A percentile compares a stretch with the other conserved stretches of the same genome.
Evolutionary conservation across 2,797 vertebrate species (phyloP).

Genomic region (Hyperoplus lanceolatus): DNA sequence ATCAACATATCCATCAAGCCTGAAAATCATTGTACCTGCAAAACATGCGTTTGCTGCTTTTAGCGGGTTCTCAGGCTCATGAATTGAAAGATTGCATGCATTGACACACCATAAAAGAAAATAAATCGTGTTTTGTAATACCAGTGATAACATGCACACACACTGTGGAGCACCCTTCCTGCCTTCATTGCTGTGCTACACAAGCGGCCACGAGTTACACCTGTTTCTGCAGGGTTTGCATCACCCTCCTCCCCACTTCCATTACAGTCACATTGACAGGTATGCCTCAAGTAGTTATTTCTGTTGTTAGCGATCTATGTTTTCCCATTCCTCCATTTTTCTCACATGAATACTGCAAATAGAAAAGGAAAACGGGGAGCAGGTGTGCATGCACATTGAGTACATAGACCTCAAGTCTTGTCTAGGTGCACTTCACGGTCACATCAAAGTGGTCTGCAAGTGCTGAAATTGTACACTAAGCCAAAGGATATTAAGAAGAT

Average conservation of each 20-base stretch:
- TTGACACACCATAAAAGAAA: conserved; percentile 65
- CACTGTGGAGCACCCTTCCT: conserved; percentile 35
- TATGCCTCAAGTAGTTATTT: conserved; percentile 52
- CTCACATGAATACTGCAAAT: conserved; percentile 37
- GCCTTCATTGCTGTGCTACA: conserved; percentile 43
- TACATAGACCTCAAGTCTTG: conserved; percentile 24
- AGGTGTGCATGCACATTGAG: conserved; percentile 28
- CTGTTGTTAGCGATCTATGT: conserved; percentile 43
- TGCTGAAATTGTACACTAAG: conserved; percentile 1
- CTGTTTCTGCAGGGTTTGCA: conserved; percentile 57
- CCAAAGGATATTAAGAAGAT: not conserved
- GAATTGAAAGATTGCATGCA: conserved; percentile 62
- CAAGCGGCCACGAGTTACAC: conserved; percentile 53
- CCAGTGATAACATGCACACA: conserved; percentile 48
- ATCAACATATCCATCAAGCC: conserved; percentile 39
- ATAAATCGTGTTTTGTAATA: conserved; percentile 48
- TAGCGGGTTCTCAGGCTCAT: conserved; percentile 38
- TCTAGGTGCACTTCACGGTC: conserved; percentile 26
- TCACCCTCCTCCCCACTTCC: conserved; percentile 61
- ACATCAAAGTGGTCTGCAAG: conserved; percentile 7
- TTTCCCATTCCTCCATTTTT: conserved; percentile 34
- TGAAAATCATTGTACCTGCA: conserved; percentile 28
- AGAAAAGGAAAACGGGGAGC: conserved; percentile 22
- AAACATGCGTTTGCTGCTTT: conserved; percentile 32
- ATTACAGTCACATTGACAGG: conserved; percentile 55